phyloP scores from a whole-genome alignment of 2,888 invertebrate genomes.

The Megamerina dolium region DNA sequence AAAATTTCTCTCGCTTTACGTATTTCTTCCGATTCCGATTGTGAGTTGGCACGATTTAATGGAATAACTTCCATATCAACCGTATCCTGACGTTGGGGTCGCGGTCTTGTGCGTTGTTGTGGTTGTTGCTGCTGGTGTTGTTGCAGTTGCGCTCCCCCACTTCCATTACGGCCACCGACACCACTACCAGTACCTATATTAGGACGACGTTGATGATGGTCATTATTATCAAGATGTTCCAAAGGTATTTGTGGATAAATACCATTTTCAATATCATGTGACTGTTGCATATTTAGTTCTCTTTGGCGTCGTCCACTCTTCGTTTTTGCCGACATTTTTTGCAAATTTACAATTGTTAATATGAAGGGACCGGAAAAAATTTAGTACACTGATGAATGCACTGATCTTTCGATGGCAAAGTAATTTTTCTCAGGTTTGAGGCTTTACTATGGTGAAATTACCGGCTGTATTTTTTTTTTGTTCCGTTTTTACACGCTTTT shows the following conservation, averaged over 20 bases:
- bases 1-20: conserved; percentile 36
- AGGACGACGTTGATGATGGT: conserved; percentile 16
- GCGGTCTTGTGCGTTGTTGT: conserved; percentile 29
- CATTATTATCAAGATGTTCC: no score
- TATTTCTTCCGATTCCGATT: conserved; percentile 36
- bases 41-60: conserved; percentile 28
- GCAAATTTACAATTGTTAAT: no score
- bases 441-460: no score
- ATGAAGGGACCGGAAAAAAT: no score
- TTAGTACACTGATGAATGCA: no score
- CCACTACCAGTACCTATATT: no score
- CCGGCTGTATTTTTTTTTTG: no score
- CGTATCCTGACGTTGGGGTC: conserved; percentile 38
- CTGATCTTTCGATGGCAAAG: no score
- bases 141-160: no score
- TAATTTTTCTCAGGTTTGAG: no score
- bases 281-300: conserved; percentile 5
- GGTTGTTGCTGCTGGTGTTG: conserved; percentile 6
- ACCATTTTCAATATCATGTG: conserved; percentile 35
- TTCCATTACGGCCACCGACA: no score
- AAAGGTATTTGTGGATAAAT: conserved; percentile 36
- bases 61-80: conserved; percentile 43
- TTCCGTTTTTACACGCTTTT: no score
- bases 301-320: not conserved
- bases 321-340: conserved; percentile 5